A percentile compares a stretch with the other conserved stretches of the same genome.
phyloP scores from a whole-genome alignment of 92 coral and sea anemone genomes.

The Metridium senile region DNA sequence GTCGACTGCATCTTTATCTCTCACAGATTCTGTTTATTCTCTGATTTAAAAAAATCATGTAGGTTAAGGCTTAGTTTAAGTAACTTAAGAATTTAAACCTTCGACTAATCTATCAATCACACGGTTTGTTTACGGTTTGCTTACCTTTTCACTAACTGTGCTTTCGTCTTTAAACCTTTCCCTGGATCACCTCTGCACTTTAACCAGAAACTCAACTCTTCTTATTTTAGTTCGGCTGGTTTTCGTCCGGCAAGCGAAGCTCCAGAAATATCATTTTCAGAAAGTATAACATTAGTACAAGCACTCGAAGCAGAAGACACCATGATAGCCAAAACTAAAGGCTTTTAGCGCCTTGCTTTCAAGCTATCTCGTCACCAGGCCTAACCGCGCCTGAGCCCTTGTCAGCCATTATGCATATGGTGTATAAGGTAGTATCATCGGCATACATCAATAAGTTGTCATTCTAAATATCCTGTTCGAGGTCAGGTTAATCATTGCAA shows the following conservation, averaged over 20 bases:
- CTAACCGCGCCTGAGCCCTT: no score
- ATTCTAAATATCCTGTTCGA: no score
- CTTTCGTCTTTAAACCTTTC: constrained; percentile 19
- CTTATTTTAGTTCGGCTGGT: neutral
- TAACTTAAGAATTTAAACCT: neutral
- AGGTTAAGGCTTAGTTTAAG: neutral
- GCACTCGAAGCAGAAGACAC: no score
- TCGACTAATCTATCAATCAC: neutral
- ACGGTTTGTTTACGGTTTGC: neutral
- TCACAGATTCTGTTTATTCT: constrained; percentile 14
- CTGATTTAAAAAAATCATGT: neutral
- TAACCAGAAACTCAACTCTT: constrained; percentile 7
- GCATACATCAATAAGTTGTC: no score
- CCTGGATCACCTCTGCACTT: constrained; percentile 7
- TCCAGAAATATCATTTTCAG: constrained; percentile 14
- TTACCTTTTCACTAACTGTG: constrained; percentile 15
- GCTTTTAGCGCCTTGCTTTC: no score
- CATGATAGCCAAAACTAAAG: no score
- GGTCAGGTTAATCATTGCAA: no score
- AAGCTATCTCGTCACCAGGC: no score
- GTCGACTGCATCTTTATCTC: constrained; percentile 25
- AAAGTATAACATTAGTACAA: neutral
- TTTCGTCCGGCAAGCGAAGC: constrained; percentile 10
- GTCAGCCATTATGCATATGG: no score
- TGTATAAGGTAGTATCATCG: no score